Conservation (phyloP, 2,113 vertebrate genomes). For the Psammodynastes pulverulentus region DNA sequence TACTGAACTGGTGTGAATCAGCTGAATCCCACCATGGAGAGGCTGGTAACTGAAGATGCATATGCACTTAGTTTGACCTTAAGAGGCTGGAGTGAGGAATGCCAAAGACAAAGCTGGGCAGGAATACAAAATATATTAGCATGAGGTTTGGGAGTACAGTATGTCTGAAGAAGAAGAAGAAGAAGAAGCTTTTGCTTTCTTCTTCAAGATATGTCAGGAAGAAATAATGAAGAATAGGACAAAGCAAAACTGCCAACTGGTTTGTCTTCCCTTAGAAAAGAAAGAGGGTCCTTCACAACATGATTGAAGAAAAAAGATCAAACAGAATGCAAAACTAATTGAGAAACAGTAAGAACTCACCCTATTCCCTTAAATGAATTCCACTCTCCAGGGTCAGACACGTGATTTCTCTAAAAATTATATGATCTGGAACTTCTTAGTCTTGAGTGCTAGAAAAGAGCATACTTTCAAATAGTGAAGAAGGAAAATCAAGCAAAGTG, state of each 20-base stretch:
- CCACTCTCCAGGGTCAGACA: neutral
- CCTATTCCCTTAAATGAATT: neutral
- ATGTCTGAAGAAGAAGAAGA: neutral
- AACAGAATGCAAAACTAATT: neutral
- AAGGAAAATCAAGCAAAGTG: neutral
- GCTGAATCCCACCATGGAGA: too few relatives aligned
- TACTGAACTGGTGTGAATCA: too few relatives aligned
- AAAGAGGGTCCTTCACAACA: neutral
- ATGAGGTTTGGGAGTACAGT: neutral
- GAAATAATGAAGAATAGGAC: neutral
- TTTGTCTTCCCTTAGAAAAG: neutral
- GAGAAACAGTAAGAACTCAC: neutral
- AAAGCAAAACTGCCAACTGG: neutral
- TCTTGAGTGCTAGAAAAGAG: neutral
- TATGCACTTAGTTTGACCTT: neutral
- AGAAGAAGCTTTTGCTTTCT: neutral
- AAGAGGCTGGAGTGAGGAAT: neutral
- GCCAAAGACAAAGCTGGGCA: neutral
- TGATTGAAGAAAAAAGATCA: neutral
- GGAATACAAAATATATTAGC: neutral
- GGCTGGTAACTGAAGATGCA: neutral
- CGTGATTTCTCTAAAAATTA: neutral
- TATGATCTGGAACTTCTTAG: neutral
- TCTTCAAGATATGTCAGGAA: neutral
- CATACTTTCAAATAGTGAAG: neutral